Evolutionary conservation across 1,140 invertebrate genomes (phyloP).

Genomic region (Heliconius congener): DNA sequence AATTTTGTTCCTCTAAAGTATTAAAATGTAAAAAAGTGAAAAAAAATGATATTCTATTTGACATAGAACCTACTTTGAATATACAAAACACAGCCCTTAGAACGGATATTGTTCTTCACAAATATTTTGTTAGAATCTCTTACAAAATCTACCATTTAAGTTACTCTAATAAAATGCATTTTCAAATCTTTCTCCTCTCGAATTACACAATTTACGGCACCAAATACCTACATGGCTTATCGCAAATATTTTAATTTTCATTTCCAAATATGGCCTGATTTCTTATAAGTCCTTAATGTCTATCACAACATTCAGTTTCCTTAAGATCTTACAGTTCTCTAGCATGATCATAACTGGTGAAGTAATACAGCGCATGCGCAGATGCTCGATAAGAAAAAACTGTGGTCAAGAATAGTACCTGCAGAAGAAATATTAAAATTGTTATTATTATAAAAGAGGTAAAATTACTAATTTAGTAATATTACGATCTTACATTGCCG

Average conservation of each 20-base stretch:
- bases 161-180: background rate
- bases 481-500: too few relatives aligned
- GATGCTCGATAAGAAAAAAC: slow-evolving; percentile 35
- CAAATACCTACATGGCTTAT: background rate
- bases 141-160: background rate
- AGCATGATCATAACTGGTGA: slow-evolving; percentile 57
- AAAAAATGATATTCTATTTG: too few relatives aligned
- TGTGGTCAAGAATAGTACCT: slow-evolving; percentile 39
- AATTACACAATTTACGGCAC: background rate
- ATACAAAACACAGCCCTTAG: background rate
- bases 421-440: slow-evolving; percentile 9
- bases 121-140: background rate
- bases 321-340: slow-evolving; percentile 45
- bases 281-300: slow-evolving; percentile 39
- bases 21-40: background rate
- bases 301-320: slow-evolving; percentile 78
- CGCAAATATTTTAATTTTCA: background rate
- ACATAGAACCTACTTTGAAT: background rate
- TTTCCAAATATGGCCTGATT: slow-evolving; percentile 26
- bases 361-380: slow-evolving; percentile 42
- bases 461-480: too few relatives aligned
- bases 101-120: background rate
- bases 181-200: background rate
- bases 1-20: too few relatives aligned
- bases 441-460: too few relatives aligned